These are phyloP conservation scores for Sapayoa aenigma DNA, from an alignment of 2,113 vertebrate species.

Conservation along the genomic window DNA sequence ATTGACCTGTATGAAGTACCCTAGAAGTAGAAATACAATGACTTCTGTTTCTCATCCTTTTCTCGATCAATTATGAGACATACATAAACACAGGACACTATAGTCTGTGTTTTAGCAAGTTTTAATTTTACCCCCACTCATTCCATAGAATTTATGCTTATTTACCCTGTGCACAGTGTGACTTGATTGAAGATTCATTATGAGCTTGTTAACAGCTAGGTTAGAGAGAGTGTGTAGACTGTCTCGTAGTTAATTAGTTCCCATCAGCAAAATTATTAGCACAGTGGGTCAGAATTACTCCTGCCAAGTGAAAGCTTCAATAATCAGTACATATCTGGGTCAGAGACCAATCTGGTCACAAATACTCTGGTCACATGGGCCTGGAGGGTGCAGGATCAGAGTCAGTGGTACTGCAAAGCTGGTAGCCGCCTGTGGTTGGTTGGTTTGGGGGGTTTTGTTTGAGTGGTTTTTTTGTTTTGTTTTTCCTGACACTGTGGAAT, in stretches of 20 bases:
- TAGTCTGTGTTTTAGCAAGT: neutral
- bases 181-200: conserved; percentile 39
- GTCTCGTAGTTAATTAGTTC: conserved; percentile 57
- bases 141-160: neutral
- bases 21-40: neutral
- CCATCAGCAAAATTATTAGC: conserved; percentile 55
- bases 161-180: neutral
- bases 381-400: conserved; percentile 4
- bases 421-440: too few relatives aligned
- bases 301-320: conserved; percentile 47
- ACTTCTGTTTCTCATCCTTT: neutral
- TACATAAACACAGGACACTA: neutral
- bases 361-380: neutral
- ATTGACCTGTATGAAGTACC: neutral
- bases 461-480: too few relatives aligned
- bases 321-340: conserved; percentile 68
- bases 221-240: conserved; percentile 23
- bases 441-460: too few relatives aligned
- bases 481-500: neutral
- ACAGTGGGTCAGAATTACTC: conserved; percentile 49
- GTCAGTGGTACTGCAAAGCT: neutral
- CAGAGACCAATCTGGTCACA: conserved; percentile 51
- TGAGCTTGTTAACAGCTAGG: conserved; percentile 41
- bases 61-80: neutral
- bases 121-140: neutral